These are phyloP conservation scores for Orthonychiurus folsomi DNA, from an alignment of 2,888 invertebrate genomes.

Conservation along the genomic window DNA sequence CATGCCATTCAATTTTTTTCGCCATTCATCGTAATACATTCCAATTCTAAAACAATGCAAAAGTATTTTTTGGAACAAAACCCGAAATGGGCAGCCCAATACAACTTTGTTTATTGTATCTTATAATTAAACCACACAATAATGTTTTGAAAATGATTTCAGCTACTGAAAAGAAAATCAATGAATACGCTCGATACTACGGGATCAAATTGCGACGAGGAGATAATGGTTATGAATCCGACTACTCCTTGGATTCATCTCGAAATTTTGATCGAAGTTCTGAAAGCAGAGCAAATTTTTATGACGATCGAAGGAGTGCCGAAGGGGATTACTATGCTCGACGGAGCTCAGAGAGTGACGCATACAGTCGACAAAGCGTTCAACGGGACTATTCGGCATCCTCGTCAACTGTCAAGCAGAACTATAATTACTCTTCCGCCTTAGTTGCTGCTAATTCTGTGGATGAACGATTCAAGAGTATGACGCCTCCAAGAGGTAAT, in stretches of 20 bases:
- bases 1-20: no score
- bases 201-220: neutral
- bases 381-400: no score
- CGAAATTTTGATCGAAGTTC: neutral
- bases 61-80: no score
- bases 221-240: neutral
- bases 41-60: no score
- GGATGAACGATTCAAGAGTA: neutral
- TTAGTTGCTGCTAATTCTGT: neutral
- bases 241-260: neutral
- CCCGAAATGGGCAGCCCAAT: no score
- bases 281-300: no score
- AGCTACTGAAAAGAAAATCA: slow-evolving; percentile 3
- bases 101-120: no score
- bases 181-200: slow-evolving; percentile 2
- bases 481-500: neutral
- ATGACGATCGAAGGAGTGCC: neutral
- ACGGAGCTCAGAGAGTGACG: no score
- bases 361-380: no score
- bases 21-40: no score
- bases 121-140: no score
- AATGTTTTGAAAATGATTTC: no score
- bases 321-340: neutral
- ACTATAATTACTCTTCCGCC: neutral
- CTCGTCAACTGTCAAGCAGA: neutral